phyloP scores from a whole-genome alignment of 2,113 vertebrate species.

The Notarius lentiginosus region DNA sequence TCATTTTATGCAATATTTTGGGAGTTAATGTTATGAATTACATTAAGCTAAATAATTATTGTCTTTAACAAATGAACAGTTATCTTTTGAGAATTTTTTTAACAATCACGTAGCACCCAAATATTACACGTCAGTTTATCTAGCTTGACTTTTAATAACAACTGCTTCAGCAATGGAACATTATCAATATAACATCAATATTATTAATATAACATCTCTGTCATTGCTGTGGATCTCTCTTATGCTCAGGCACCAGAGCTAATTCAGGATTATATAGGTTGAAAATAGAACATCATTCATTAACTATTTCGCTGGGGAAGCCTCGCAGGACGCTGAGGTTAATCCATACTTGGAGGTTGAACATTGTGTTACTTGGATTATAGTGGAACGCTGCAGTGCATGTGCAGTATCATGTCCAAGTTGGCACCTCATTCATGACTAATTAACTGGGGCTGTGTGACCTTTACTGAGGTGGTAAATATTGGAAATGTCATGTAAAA shows the following conservation, averaged over 20 bases:
- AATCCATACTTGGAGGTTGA: slow-evolving; percentile 1
- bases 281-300: slow-evolving; percentile 45
- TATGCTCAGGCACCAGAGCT: slow-evolving; percentile 29
- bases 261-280: slow-evolving; percentile 34
- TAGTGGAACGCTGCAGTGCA: neutral
- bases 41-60: neutral
- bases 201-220: slow-evolving; percentile 8
- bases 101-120: neutral
- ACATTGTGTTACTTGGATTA: slow-evolving; percentile 28
- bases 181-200: neutral
- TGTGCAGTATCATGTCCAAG: neutral
- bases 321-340: slow-evolving; percentile 1
- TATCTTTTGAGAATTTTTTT: neutral
- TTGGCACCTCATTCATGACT: neutral
- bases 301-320: slow-evolving; percentile 21
- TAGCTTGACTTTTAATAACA: neutral
- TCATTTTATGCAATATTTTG: neutral
- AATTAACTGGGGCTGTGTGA: neutral
- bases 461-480: neutral
- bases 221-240: slow-evolving; percentile 8
- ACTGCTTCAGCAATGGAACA: slow-evolving; percentile 15
- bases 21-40: neutral
- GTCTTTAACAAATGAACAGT: neutral
- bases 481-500: neutral
- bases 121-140: neutral